These are phyloP conservation scores for Laspeyria flexula DNA, from an alignment of 2,888 invertebrate species.

Conservation along the genomic window DNA sequence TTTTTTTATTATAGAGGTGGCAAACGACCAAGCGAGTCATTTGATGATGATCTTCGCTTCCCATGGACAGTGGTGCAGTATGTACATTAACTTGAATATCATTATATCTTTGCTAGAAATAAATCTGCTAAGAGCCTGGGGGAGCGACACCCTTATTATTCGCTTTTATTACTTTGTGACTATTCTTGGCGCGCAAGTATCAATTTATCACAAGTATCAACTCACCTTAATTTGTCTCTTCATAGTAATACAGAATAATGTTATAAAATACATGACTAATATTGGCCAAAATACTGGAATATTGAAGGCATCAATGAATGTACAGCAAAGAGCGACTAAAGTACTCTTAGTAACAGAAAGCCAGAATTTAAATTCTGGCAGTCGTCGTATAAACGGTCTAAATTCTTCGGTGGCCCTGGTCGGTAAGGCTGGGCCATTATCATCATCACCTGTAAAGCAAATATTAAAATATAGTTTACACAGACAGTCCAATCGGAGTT, in stretches of 20 bases:
- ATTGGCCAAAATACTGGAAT: constrained; percentile 99
- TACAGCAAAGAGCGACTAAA: constrained; percentile 94
- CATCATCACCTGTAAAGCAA: constrained; percentile 85
- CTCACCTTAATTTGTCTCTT: constrained; percentile 99
- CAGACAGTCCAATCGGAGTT: too few species aligned
- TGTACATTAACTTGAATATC: too few species aligned
- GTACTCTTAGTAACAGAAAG: constrained; percentile 98
- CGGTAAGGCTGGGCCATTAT: constrained; percentile 96
- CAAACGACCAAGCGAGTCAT: too few species aligned
- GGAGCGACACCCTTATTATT: too few species aligned
- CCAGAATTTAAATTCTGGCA: constrained; percentile 99
- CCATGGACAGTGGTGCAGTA: too few species aligned
- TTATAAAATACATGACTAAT: constrained; percentile 99
- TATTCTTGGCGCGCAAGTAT: too few species aligned
- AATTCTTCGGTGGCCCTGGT: constrained; percentile 99
- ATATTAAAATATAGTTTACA: not conserved
- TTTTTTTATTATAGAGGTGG: too few species aligned
- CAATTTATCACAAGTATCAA: too few species aligned
- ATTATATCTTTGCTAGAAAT: too few species aligned
- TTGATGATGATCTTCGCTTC: too few species aligned
- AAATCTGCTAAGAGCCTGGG: too few species aligned
- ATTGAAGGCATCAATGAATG: constrained; percentile 99
- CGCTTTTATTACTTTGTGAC: too few species aligned
- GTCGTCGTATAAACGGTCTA: constrained; percentile 97
- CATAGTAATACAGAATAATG: constrained; percentile 99